Percentiles rank a stretch among this genome's conserved stretches.
These are phyloP conservation scores for Xiphophorus maculatus DNA, from an alignment of 2,113 vertebrate genomes.

Conservation along the genomic window DNA sequence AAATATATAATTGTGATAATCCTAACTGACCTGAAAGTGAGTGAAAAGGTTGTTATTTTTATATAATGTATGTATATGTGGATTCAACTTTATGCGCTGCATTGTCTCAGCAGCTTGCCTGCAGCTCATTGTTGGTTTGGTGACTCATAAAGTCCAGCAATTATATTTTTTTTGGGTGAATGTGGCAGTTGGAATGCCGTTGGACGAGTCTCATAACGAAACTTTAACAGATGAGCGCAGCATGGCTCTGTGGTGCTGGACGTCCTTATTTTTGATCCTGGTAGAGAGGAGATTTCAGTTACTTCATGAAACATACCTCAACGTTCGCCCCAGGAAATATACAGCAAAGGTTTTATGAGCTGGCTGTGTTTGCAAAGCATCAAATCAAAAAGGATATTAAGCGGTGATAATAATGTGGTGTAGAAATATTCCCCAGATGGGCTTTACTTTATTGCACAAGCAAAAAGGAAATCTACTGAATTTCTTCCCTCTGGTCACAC, in stretches of 20 bases:
- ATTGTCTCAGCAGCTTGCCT: background rate
- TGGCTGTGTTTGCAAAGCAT: background rate
- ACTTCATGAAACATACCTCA: background rate
- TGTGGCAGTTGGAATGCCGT: background rate
- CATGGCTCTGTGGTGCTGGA: background rate
- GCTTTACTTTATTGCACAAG: background rate
- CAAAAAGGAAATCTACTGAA: background rate
- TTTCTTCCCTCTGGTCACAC: conserved; percentile 20
- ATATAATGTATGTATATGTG: background rate
- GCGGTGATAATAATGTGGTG: background rate
- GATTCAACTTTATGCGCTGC: background rate
- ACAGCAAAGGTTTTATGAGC: background rate
- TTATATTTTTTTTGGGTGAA: background rate
- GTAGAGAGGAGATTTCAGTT: conserved; percentile 32
- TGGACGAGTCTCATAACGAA: conserved; percentile 6
- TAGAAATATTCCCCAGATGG: background rate
- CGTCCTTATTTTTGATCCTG: conserved; percentile 3
- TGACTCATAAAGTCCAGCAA: conserved; percentile 20
- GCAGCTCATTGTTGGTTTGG: background rate
- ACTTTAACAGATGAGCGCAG: background rate
- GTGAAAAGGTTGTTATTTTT: background rate
- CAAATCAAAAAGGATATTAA: background rate
- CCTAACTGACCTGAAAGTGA: background rate
- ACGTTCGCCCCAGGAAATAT: too few relatives aligned
- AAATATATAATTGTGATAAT: too few relatives aligned